These are phyloP conservation scores for Amphipyra berbera DNA, from an alignment of 2,888 invertebrate species.

Conservation along the genomic window DNA sequence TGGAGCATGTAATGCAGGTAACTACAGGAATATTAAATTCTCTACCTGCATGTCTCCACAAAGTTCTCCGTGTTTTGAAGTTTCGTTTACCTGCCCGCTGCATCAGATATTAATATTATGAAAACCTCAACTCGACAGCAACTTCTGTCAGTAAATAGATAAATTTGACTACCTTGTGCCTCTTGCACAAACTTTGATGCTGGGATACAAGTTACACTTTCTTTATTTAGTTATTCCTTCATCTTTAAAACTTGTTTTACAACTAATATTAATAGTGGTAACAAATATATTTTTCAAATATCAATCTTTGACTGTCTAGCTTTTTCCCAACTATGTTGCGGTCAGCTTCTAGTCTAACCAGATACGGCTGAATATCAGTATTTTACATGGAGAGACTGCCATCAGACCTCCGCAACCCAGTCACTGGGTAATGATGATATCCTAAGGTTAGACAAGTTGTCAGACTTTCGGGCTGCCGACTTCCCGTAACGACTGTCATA, in stretches of 20 bases:
- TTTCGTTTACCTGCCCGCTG: constrained; percentile 78
- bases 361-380: no score
- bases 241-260: constrained; percentile 23
- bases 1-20: constrained; percentile 28
- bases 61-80: constrained; percentile 78
- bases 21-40: constrained; percentile 80
- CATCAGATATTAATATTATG: constrained; percentile 81
- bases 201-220: constrained; percentile 34
- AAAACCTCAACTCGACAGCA: constrained; percentile 71
- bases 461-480: no score
- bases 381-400: no score
- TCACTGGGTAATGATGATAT: no score
- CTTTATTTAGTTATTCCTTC: constrained; percentile 36
- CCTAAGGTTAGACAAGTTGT: no score
- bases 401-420: no score
- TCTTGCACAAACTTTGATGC: constrained; percentile 55
- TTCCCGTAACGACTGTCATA: no score
- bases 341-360: no score
- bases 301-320: no score
- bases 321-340: no score
- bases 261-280: constrained; percentile 21
- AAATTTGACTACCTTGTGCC: constrained; percentile 63
- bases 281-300: not conserved
- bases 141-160: constrained; percentile 70
- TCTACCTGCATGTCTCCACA: constrained; percentile 79